Base-by-base conservation (phyloP, 1,140 invertebrate species). In the Micrasema longulum region DNA sequence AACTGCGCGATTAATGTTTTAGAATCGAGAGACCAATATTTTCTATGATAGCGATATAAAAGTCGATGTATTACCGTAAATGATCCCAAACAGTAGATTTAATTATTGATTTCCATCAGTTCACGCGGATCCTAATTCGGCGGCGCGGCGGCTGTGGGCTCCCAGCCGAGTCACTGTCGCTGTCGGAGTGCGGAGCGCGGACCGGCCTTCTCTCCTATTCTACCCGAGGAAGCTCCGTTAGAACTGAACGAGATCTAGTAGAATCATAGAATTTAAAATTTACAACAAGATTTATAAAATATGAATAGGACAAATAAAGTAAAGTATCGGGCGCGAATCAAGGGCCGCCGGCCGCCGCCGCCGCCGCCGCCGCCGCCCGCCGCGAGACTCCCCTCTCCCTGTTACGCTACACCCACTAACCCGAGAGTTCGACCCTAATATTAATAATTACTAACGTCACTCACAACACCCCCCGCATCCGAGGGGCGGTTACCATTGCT, bases 71-170 rank as follows among this genome's bases (percentile, higher is more conserved):
- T 73, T 73, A 68, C 71, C 74, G 48, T 73, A 71, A 76, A 76
- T 76, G 74, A 73, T 76, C 74, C 74, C 74, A 76, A 73, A 76
- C 74, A 76, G 71, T 76, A 70, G 68, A 73, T 70, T n/a, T 75
- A 66, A 72, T 75, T 76, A 72, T 73, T 74, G 73, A 71, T 71
- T 74, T 66, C 64, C 63, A 35, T 73, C 69, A 74, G 73, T 74
- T 67, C 64, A 48, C 43, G 41, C 22, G 20, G 43, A 38, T 35
- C 62, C 62, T 64, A 14, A 22, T 47, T 2, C n/a, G 22, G 16
- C 31, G 41, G 41, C 5, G 23, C 47, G 45, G 16, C 20, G 35
- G 35, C 36, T 62, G n/a, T n/a, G n/a, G n/a, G n/a, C n/a, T n/a
- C 2, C 41, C 45, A 23, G 0, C 35, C 23, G 22, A 5, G 23